Percentiles rank a stretch among this genome's conserved stretches.
phyloP scores from a whole-genome alignment of 2,888 invertebrate species.

The Cephus pygmeus region DNA sequence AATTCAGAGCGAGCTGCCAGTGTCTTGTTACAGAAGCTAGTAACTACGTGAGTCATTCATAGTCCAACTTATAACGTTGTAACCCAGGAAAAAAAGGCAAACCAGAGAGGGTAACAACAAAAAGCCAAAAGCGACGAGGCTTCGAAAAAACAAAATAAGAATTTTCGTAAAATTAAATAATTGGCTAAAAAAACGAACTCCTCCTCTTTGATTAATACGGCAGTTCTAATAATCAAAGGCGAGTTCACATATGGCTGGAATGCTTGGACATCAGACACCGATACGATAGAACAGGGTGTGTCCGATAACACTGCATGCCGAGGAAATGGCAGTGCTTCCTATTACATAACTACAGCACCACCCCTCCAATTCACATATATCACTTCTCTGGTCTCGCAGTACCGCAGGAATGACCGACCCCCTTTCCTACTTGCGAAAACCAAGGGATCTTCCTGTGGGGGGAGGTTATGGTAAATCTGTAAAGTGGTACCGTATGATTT shows the following conservation, averaged over 20 bases:
- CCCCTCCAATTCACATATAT: neutral
- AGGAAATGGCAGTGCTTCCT: neutral
- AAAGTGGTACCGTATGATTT: slow-evolving; percentile 25
- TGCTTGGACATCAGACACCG: neutral
- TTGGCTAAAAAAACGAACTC: neutral
- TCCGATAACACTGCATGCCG: slow-evolving; percentile 2
- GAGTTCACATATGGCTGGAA: neutral
- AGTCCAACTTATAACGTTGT: neutral
- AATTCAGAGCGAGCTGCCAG: slow-evolving; percentile 38
- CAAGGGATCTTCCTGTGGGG: neutral
- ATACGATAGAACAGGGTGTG: slow-evolving; percentile 3
- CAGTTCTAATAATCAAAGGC: neutral
- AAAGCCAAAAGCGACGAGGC: neutral
- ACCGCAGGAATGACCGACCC: neutral
- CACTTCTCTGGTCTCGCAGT: neutral
- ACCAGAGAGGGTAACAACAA: neutral
- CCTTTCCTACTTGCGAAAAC: neutral
- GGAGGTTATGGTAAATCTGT: neutral
- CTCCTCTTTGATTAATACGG: neutral
- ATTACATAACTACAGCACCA: neutral
- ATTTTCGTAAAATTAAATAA: neutral
- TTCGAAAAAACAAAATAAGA: neutral
- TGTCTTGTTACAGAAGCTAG: slow-evolving; percentile 38
- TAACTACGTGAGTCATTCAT: slow-evolving; percentile 36
- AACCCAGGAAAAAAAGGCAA: neutral